Conservation (phyloP, 2,888 invertebrate genomes). For the Lepidocyrtoides sp. region DNA sequence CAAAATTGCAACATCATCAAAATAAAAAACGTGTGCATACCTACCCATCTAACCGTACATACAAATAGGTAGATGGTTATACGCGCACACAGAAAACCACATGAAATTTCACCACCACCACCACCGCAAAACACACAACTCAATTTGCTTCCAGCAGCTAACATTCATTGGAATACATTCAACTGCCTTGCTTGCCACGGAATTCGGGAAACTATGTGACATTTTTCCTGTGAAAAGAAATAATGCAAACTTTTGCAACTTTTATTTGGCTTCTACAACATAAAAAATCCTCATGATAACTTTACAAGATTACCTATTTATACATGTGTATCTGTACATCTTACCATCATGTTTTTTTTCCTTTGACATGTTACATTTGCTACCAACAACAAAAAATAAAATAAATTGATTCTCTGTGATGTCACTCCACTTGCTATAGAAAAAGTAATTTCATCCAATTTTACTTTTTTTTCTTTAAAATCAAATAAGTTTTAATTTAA, state of each 20-base stretch:
- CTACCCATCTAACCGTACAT: background rate
- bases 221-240: background rate
- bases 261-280: background rate
- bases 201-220: background rate
- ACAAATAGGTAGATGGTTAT: background rate
- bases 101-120: background rate
- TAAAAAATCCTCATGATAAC: background rate
- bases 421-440: no score
- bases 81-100: background rate
- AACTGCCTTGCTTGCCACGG: background rate
- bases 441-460: no score
- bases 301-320: background rate
- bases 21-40: background rate
- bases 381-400: no score
- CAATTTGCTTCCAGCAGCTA: background rate
- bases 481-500: no score
- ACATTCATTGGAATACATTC: no score
- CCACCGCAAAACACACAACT: background rate
- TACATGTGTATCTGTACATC: no score
- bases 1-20: slow-evolving; percentile 26
- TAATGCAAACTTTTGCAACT: slow-evolving; percentile 22
- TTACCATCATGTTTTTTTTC: no score
- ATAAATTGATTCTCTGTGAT: no score
- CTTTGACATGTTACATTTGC: no score
- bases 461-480: no score